Evolutionary conservation across 92 coral and sea anemone species (phyloP), one percentile per base, ranked within the genome.

Genomic region (Phymanthus crucifer): DNA sequence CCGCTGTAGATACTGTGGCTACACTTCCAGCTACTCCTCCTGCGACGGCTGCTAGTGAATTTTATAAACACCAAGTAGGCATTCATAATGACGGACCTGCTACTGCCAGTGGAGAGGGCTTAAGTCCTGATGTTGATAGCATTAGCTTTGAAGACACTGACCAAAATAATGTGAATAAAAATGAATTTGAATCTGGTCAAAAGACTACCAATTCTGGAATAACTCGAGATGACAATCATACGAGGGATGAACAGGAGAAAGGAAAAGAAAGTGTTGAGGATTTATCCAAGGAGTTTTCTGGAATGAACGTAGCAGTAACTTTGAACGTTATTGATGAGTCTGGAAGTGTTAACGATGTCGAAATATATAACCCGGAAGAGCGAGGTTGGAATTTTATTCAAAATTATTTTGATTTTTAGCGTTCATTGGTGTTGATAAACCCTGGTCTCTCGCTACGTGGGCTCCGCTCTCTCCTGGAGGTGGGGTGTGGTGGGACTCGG

Each of bases 321-420:
- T 40, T 87, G 34, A 83, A 87, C 79, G 82, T 87, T 0, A 90
- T 89, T 0, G 89, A 87, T 68, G 94, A 79, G 31, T 79, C 74
- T 26, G 91, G 91, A 11, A 79, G 84, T 10, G 24, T 68, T n/a
- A 85, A 85, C 52, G 90, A 83, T 29, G 88, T 87, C 72, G 92
- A 90, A 72, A 88, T 92, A 50, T 87, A 70, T 72, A 88, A 85
- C 38, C 76, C 93, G 14, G 54, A 58, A 32, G 46, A 69, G 24
- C 40, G 88, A 85, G 97, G 97, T 90, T 79, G 17, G 21, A 24
- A 36, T n/a, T 46, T 21, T 54, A 21, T 21, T 54, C 10, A n/a
- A 23, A 29, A 19, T 26, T 32, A n/a, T n/a, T n/a, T 73, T 27
- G 27, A n/a, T n/a, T n/a, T n/a, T n/a, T n/a, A n/a, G n/a, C n/a